Percentiles rank a stretch among this genome's conserved stretches.
These are phyloP conservation scores for Drosophila sturtevanti DNA, from an alignment of 1,140 invertebrate species.

Conservation along the genomic window DNA sequence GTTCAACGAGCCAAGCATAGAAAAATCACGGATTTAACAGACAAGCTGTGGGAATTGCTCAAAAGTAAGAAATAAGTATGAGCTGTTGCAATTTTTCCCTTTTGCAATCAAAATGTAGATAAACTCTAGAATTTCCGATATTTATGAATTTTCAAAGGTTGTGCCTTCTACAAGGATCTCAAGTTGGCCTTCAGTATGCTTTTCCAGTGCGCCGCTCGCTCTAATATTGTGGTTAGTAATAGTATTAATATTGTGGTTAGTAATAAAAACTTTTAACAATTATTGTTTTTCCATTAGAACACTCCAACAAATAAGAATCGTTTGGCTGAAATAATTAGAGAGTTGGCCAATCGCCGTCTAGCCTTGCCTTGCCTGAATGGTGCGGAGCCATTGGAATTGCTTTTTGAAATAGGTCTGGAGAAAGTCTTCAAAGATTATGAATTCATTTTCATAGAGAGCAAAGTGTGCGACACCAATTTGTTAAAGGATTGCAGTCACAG, in stretches of 20 bases:
- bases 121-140: no score
- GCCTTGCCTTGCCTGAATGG: slow-evolving; percentile 77
- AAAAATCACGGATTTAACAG: slow-evolving; percentile 67
- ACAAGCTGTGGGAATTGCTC: slow-evolving; percentile 78
- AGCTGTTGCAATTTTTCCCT: no score
- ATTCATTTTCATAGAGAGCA: slow-evolving; percentile 78
- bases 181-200: slow-evolving; percentile 71
- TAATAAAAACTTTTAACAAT: neutral
- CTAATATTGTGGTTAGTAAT: slow-evolving; percentile 73
- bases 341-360: slow-evolving; percentile 72
- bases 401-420: slow-evolving; percentile 81
- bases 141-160: slow-evolving; percentile 39
- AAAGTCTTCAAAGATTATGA: slow-evolving; percentile 81
- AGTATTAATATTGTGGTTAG: rapidly evolving
- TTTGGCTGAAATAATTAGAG: slow-evolving; percentile 75
- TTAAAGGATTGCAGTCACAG: slow-evolving; percentile 34
- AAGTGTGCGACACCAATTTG: slow-evolving; percentile 66
- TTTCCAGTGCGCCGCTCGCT: slow-evolving; percentile 76
- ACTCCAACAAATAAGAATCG: slow-evolving; percentile 80
- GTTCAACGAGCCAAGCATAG: slow-evolving; percentile 61
- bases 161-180: slow-evolving; percentile 71
- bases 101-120: no score
- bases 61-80: slow-evolving; percentile 44
- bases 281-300: slow-evolving; percentile 47
- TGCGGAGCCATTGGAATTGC: slow-evolving; percentile 73